Base-by-base conservation (phyloP, 2,797 vertebrate species). In the Brachyalestes nurse region DNA sequence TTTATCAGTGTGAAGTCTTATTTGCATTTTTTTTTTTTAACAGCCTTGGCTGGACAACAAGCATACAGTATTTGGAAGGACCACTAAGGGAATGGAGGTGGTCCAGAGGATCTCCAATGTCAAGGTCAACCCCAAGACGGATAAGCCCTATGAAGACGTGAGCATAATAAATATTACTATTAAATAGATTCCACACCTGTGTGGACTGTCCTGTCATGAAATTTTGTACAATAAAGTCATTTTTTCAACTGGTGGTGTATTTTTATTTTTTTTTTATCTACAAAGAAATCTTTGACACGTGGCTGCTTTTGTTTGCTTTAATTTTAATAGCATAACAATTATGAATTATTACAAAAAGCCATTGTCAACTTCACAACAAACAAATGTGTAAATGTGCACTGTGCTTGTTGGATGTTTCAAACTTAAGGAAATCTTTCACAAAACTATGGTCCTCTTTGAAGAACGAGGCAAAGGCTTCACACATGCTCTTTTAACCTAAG, bases 11-110 rank as follows among this genome's bases (percentile, higher is more conserved):
- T 34, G 34, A 34, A 34, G 34, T 34, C 4, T 38, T 25, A 21
- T 14, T 61, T 45, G 8, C 87, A 17, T 13, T 73, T 82, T 78
- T 62, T 76, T 13, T 73, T 82, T 78, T 62, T 76, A 79, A 69
- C 90, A 99, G 98, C 98, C 98, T 0, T 99, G 98, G 98, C 95
- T 99, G 0, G 98, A 99, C 90, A 99, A 98, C 93, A 99, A 99
- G 88, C 98, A 99, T 91, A 99, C 97, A 0, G 98, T 99, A 28
- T 99, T 99, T 82, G 98, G 98, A 86, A 88, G 98, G 49, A 97
- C 97, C 72, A 94, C 93, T 0, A 99, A 99, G 92, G 98, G 98
- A 83, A 99, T 99, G 98, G 98, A 99, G 92, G 97, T 96, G 0
- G 97, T 99, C 61, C 98, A 99, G 88, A 96, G 97, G 92, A 98